phyloP scores from a whole-genome alignment of 2,113 vertebrate species.

The zebrafish (Danio rerio) region GRCz12tu NC_133196.1:29997501-29998000 shows the following conservation, averaged over 20 bases:
- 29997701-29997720: background rate
- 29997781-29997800: background rate
- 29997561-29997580: constrained; percentile 18
- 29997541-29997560: constrained; percentile 3
- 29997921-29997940: constrained; percentile 51
- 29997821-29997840: constrained; percentile 8
- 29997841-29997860: background rate
- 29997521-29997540: constrained; percentile 9
- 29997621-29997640: constrained; percentile 6
- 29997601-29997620: constrained; percentile 14
- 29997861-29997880: background rate
- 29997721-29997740: background rate
- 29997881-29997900: background rate
- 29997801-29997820: background rate
- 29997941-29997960: constrained; percentile 61
- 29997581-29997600: constrained; percentile 15
- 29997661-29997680: background rate
- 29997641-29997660: background rate
- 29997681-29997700: constrained; percentile 2
- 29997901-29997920: constrained; percentile 42
- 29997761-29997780: background rate
- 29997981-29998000: constrained; percentile 42
- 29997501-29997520: background rate
- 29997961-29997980: constrained; percentile 40
- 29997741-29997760: background rate